These are phyloP conservation scores for Mastomys natalensis DNA, from an alignment of 2,113 vertebrate genomes.

Conservation along the genomic window DNA sequence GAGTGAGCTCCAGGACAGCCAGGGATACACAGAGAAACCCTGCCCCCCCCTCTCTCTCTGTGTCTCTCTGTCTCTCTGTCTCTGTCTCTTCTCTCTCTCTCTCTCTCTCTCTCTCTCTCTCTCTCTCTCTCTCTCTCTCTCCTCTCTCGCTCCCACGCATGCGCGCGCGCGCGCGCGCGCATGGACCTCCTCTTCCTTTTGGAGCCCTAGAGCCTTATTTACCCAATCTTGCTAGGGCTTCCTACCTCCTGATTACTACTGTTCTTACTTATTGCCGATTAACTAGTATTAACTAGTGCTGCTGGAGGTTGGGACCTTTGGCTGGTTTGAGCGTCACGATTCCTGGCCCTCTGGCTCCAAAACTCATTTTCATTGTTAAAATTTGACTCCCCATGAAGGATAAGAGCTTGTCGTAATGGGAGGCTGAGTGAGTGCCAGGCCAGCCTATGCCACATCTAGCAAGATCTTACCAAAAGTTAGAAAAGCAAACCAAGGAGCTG, in stretches of 20 bases:
- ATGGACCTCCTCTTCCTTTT: not conserved
- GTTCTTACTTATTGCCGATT: not conserved
- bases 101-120: too few relatives aligned
- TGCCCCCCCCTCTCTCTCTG: too few relatives aligned
- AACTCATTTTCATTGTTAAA: not conserved
- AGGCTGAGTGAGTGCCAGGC: not conserved
- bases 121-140: too few relatives aligned
- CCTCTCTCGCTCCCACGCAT: too few relatives aligned
- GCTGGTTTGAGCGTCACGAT: not conserved
- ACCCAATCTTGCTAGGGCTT: not conserved
- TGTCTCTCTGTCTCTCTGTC: not conserved
- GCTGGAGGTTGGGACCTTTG: not conserved
- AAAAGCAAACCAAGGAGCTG: not conserved
- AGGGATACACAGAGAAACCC: not conserved
- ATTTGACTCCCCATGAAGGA: not conserved
- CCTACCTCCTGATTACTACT: not conserved
- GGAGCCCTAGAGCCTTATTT: not conserved
- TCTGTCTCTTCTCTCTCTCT: too few relatives aligned
- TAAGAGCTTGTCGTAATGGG: not conserved
- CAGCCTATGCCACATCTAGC: not conserved
- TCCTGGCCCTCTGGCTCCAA: slow-evolving; percentile 39
- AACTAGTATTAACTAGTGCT: not conserved
- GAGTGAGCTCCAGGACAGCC: not conserved
- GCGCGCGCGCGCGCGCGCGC: too few relatives aligned
- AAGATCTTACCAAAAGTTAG: not conserved